These are phyloP conservation scores for Channa striata DNA, from an alignment of 2,797 vertebrate species.

Conservation along the genomic window DNA sequence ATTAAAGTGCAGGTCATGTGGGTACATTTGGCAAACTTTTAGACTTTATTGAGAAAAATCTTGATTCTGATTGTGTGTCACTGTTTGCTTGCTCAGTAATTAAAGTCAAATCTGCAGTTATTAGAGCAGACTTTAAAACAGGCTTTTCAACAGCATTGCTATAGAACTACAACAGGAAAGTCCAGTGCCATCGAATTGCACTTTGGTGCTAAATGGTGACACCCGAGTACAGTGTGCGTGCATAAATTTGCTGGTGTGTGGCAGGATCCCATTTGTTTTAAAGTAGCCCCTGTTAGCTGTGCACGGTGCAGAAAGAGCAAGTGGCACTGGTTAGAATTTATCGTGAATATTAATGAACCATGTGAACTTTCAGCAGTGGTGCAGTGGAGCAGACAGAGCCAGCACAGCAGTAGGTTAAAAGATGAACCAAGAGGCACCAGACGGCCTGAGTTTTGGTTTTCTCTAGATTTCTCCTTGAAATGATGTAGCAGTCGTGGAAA, in stretches of 20 bases:
- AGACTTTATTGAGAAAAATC: not conserved
- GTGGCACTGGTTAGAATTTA: not conserved
- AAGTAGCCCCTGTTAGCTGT: not conserved
- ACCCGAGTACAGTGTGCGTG: too few relatives aligned
- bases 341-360: not conserved
- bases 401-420: too few relatives aligned
- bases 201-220: too few relatives aligned
- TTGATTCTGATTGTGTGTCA: too few relatives aligned
- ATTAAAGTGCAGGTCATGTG: not conserved
- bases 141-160: too few relatives aligned
- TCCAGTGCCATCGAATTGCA: too few relatives aligned
- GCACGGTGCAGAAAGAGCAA: not conserved
- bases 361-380: not conserved
- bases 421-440: not conserved
- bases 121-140: not conserved
- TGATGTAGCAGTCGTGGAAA: too few relatives aligned
- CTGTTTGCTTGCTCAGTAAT: not conserved
- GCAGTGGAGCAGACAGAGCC: not conserved
- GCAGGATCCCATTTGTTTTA: not conserved
- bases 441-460: not conserved
- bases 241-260: not conserved
- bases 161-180: too few relatives aligned
- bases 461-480: too few relatives aligned
- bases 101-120: not conserved
- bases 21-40: not conserved